Base-by-base conservation (phyloP, 2,888 invertebrate genomes). In the Nymphalis urticae region DNA sequence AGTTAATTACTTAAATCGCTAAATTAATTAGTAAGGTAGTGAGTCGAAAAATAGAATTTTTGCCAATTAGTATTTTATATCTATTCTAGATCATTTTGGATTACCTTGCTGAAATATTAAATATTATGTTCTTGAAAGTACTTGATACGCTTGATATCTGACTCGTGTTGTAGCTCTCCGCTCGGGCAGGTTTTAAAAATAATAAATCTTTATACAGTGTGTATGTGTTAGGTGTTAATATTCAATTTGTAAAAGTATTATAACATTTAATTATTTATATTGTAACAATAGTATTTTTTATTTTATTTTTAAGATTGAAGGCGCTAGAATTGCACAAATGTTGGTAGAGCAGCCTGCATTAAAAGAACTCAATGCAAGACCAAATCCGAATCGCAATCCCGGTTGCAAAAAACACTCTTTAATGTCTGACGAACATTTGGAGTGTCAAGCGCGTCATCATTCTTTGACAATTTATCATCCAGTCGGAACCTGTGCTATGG, bases 401-500 rank as follows among this genome's bases (percentile, higher is more conserved):
- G 96, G 95, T 32, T 97, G 97, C 77, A 87, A 91, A 2, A 71
- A 94, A 7, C 88, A 94, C 60, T 89, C 92, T 60, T 94, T 95
- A 68, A 92, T 95, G 75, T 95, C 96, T 0, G 95, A 96, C 75
- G 95, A 95, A 62, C 97, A 96, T 80, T 94, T 96, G 93, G 95
- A 94, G 69, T 97, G 97, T 75, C 94, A 95, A 77, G 95, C 95
- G 0, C 89, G 95, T 63, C 95, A 95, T 77, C 96, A 96, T 83
- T 94, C 96, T 0, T 89, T 96, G 79, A 97, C 97, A 0, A 96
- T 97, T 74, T 97, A 96, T 83, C 97, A 97, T 84, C 97, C 96
- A 0, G 95, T 95, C 0, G 96, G 97, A 10, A 97, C 97, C 0
- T 95, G 96, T 72, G 96, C 96, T 81, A 97, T 97, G 97, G 96